Base-by-base conservation (phyloP, 2,888 invertebrate genomes). In the Athalia circularis region DNA sequence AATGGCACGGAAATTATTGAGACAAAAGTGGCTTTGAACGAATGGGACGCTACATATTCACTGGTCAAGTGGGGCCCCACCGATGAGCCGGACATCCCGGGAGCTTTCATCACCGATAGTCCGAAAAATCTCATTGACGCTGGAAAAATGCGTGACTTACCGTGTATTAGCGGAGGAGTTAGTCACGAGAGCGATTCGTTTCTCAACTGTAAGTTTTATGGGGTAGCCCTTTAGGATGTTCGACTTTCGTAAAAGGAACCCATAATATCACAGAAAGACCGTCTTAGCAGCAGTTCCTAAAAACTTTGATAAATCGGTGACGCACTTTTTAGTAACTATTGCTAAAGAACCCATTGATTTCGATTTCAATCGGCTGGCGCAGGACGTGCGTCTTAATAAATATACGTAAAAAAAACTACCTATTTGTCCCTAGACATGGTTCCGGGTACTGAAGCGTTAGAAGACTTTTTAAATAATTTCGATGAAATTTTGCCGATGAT, bases 51-150 rank as follows among this genome's bases (percentile, higher is more conserved):
- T 50, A 15, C 6, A 9, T 67, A 67, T 15, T 15, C 65, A 15
- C 48, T 48, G 9, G 13, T 50, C 7, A 52, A n/a, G 52, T 70
- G 70, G 70, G 45, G 70, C 6, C 52, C 57, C 43, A 70, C 70
- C 13, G 57, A 70, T 57, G 70, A 70, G 70, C 57, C 57, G 7
- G 45, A 70, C 3, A 9, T n/a, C 8, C 43, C 52, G 48, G 70
- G 70, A 52, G 70, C 70, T 45, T 70, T 70, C 9, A 43, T 70
- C 5, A 70, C 70, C 9, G 57, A 70, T n/a, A 57, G 54, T 57
- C 70, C 70, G 4, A 54, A 29, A 7, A 70, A 70, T n/a, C 70
- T 70, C 1, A 48, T 48, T 45, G 70, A 15, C 29, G 57, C 52
- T 54, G n/a, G 70, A 5, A 57, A 70, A 57, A 15, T 70, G 29